A percentile compares a stretch with the other conserved stretches of the same genome.
phyloP scores from a whole-genome alignment of 2,797 vertebrate species.

The Oceanodroma leucorhoa region DNA sequence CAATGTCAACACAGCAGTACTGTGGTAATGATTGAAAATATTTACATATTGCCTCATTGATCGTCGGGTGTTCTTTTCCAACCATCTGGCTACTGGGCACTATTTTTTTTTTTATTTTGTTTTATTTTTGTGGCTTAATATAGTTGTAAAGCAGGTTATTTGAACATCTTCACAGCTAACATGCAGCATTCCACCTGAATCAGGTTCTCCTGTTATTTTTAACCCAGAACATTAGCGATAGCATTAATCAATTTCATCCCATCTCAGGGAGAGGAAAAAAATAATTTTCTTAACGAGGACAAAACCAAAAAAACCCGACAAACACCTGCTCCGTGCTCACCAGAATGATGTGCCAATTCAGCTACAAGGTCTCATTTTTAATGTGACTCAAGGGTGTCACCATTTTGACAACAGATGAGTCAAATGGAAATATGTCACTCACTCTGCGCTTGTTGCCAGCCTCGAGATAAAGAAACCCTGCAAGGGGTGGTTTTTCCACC shows the following conservation, averaged over 20 bases:
- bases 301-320: neutral
- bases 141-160: neutral
- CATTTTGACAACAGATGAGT: conserved; percentile 49
- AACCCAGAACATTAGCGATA: neutral
- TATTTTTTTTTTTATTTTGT: neutral
- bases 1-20: conserved; percentile 55
- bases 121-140: conserved; percentile 14
- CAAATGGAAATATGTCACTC: conserved; percentile 47
- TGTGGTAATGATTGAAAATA: conserved; percentile 62
- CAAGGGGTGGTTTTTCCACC: neutral
- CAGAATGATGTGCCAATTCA: neutral
- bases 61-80: conserved; percentile 55
- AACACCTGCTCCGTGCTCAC: neutral
- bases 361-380: neutral
- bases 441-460: neutral
- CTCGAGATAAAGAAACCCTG: neutral
- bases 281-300: neutral
- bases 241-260: conserved; percentile 5
- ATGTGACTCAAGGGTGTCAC: conserved; percentile 29
- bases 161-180: neutral
- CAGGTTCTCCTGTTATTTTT: neutral
- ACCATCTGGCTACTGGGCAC: conserved; percentile 71
- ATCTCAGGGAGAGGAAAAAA: neutral
- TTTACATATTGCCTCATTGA: conserved; percentile 67
- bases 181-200: neutral